Conservation (phyloP, 2,888 invertebrate species). For the Ichneumoninae sp. region DNA sequence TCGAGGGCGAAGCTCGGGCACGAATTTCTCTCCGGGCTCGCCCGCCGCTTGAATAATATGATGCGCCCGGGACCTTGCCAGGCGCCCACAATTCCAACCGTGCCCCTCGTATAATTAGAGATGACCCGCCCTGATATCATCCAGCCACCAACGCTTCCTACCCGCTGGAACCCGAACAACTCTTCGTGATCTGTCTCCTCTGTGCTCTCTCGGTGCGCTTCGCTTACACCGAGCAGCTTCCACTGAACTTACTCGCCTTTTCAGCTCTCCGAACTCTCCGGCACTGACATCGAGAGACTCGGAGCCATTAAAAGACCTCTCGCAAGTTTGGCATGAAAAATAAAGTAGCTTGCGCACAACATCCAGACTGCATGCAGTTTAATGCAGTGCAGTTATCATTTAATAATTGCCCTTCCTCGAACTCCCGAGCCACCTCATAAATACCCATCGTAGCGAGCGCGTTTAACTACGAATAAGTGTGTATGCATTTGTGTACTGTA, state of each 20-base stretch:
- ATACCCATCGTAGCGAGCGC: slow-evolving; percentile 21
- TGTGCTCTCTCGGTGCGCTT: slow-evolving; percentile 32
- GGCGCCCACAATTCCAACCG: slow-evolving; percentile 71
- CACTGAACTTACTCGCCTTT: background rate
- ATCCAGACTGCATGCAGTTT: slow-evolving; percentile 23
- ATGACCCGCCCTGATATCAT: slow-evolving; percentile 72
- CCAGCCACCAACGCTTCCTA: slow-evolving; percentile 30
- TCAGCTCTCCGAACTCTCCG: background rate
- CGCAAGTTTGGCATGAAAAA: slow-evolving; percentile 24
- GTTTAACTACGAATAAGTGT: slow-evolving; percentile 6
- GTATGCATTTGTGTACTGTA: background rate
- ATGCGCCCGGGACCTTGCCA: slow-evolving; percentile 66
- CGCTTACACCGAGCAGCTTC: slow-evolving; percentile 4
- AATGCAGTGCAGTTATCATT: slow-evolving; percentile 46
- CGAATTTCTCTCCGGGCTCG: slow-evolving; percentile 51
- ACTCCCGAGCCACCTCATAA: slow-evolving; percentile 7
- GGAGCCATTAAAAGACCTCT: slow-evolving; percentile 33
- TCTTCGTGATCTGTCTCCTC: slow-evolving; percentile 47
- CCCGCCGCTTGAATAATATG: slow-evolving; percentile 70
- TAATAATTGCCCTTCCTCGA: slow-evolving; percentile 37
- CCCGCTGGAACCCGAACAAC: slow-evolving; percentile 45
- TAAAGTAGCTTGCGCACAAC: slow-evolving; percentile 27
- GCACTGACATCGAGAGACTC: background rate
- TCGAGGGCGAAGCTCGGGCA: slow-evolving; percentile 38
- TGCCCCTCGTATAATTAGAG: slow-evolving; percentile 74